Evolutionary conservation across 1,140 invertebrate genomes (phyloP).

Genomic region (Asbolus verrucosus): DNA sequence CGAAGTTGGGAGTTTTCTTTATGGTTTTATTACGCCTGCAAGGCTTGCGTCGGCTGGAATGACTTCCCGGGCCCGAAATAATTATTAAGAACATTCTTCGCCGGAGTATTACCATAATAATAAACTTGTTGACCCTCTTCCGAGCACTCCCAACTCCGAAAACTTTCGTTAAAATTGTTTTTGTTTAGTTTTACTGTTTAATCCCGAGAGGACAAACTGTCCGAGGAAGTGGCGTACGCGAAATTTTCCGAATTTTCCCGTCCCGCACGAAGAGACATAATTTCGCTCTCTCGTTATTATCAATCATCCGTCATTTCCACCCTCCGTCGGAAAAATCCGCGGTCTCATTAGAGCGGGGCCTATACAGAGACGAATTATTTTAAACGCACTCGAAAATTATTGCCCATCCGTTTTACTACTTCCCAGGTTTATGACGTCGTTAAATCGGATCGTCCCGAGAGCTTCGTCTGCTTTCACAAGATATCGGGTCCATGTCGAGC

Average conservation of each 20-base stretch:
- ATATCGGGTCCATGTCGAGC: background rate
- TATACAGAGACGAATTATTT: background rate
- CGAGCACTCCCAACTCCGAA: background rate
- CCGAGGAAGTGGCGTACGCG: no score
- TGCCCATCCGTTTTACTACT: background rate
- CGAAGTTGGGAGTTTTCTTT: no score
- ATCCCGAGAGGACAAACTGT: background rate
- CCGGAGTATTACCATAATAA: background rate
- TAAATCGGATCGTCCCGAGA: background rate
- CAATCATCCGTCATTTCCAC: background rate
- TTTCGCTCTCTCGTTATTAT: background rate
- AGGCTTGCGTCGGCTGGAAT: no score
- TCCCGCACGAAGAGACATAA: background rate
- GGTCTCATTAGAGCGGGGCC: background rate
- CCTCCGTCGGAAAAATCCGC: background rate
- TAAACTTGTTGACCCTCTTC: background rate
- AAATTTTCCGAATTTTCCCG: conserved; percentile 1
- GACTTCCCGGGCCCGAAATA: background rate
- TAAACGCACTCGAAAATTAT: background rate
- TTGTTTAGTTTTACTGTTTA: conserved; percentile 8
- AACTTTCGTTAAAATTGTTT: conserved; percentile 1
- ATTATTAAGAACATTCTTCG: background rate
- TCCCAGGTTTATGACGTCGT: background rate
- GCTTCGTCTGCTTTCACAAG: background rate
- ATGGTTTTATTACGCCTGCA: no score